phyloP scores from a whole-genome alignment of 2,113 vertebrate species.

The Podiceps cristatus region DNA sequence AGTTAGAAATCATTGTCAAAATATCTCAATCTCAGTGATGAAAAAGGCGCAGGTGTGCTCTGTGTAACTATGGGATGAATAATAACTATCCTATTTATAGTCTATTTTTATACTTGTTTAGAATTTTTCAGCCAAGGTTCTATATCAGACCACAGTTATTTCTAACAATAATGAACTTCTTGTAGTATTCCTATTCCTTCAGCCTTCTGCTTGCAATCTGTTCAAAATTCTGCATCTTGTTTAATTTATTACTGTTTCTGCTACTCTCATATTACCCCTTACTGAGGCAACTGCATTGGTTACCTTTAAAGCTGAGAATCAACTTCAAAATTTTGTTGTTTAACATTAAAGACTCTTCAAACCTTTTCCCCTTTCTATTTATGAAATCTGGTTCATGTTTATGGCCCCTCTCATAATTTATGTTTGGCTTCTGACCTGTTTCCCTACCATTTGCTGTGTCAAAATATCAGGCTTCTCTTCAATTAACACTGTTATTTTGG shows the following conservation, averaged over 20 bases:
- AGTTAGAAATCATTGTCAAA: conserved; percentile 46
- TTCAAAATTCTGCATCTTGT: conserved; percentile 21
- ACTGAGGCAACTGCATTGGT: neutral
- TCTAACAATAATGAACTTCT: neutral
- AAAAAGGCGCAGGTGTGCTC: conserved; percentile 18
- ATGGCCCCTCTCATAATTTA: conserved; percentile 51
- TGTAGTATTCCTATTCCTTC: neutral
- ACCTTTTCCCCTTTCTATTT: conserved; percentile 57
- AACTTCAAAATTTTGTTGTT: conserved; percentile 64
- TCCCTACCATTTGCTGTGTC: conserved; percentile 13
- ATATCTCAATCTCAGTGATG: conserved; percentile 43
- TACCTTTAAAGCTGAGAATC: conserved; percentile 46
- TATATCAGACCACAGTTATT: neutral
- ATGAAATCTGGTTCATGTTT: conserved; percentile 63
- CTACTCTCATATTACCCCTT: conserved; percentile 41
- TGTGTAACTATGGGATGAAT: neutral
- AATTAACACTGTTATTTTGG: neutral
- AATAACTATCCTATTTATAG: neutral
- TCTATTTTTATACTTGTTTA: neutral
- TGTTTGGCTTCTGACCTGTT: conserved; percentile 56
- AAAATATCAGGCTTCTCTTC: conserved; percentile 41
- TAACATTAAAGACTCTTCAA: conserved; percentile 62
- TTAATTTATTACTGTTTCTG: conserved; percentile 42
- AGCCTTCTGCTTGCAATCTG: conserved; percentile 24
- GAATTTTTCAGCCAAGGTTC: neutral